Base-by-base conservation (phyloP, 2,888 invertebrate genomes). In the Rugalucina vietnamica region DNA sequence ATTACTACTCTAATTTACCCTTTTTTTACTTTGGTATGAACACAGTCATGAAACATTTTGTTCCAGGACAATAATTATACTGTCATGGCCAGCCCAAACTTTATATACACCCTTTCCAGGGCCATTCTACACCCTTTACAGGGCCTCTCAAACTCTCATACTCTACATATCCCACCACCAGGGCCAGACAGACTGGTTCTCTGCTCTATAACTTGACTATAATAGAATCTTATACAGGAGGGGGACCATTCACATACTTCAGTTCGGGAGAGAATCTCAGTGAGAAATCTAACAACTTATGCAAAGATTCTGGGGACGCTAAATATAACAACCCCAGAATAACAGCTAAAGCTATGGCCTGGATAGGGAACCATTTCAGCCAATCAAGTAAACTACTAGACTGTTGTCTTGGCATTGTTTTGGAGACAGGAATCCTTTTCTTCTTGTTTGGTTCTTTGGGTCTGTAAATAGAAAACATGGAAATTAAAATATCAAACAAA, bases 161-260 rank as follows among this genome's bases (percentile, higher is more conserved):
- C 27, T 73, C 10, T 74, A 60, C 76, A 76, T 60, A 60, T 32
- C 36, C 76, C 34, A 39, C 50, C 36, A 50, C 57, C 85, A 82
- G 76, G 85, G 85, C 85, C 34, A 79, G 76, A 78, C 70, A 76
- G 65, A 65, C 43, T 72, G 72, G 72, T 39, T 37, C 65, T 60
- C 60, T 74, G 72, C 71, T 79, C 71, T 60, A 80, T 69, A 43
- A 50, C 73, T 71, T 60, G 74, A 65, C 71, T 79, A 79, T 73
- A 77, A 57, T 65, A 50, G 24, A 8, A 14, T 8, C 80, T 96
- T 96, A 97, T 90, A 97, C 96, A 12, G 98, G 97, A 29, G 97
- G 97, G 18, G 97, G 97, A 86, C 97, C 97, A 84, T 97, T 96
- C n/a, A 97, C 96, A 94, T 97, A 97, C 90, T 97, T 96, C 80